These are phyloP conservation scores for Zenarchopterus dispar DNA, from an alignment of 2,797 vertebrate genomes.

Conservation along the genomic window DNA sequence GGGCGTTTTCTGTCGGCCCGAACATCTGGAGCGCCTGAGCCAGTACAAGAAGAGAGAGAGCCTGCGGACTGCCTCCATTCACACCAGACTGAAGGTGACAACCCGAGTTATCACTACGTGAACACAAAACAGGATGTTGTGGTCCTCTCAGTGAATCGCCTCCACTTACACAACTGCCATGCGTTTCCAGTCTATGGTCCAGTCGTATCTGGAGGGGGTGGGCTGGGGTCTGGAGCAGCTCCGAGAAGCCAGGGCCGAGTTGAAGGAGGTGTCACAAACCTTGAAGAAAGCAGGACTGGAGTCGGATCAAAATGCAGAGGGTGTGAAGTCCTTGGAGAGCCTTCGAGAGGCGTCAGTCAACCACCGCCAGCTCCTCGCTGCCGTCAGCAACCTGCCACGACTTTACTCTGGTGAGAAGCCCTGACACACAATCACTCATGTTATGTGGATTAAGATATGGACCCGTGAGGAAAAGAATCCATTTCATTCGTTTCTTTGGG, in stretches of 20 bases:
- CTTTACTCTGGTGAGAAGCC: constrained; percentile 87
- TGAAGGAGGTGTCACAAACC: constrained; percentile 79
- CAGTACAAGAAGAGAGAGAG: constrained; percentile 91
- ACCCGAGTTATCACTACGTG: background rate
- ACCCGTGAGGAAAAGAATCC: too few relatives aligned
- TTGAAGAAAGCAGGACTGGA: constrained; percentile 80
- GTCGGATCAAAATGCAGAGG: constrained; percentile 70
- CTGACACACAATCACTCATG: too few relatives aligned
- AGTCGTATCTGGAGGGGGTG: constrained; percentile 95
- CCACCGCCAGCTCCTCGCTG: constrained; percentile 88
- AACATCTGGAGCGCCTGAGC: constrained; percentile 89
- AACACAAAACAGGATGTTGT: background rate
- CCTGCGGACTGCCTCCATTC: constrained; percentile 90
- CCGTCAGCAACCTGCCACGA: constrained; percentile 89
- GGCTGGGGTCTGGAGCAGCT: constrained; percentile 91
- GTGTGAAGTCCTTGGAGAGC: constrained; percentile 77
- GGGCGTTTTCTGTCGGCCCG: constrained; percentile 91
- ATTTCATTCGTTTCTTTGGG: too few relatives aligned
- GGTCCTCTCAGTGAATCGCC: too few relatives aligned
- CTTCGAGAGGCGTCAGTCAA: constrained; percentile 81
- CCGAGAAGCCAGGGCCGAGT: constrained; percentile 79
- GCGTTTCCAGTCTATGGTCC: constrained; percentile 87
- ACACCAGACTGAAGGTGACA: constrained; percentile 92
- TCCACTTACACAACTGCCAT: background rate
- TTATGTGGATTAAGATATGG: too few relatives aligned